phyloP scores from a whole-genome alignment of 1,140 invertebrate genomes.

The Drosophila prosaltans region DNA sequence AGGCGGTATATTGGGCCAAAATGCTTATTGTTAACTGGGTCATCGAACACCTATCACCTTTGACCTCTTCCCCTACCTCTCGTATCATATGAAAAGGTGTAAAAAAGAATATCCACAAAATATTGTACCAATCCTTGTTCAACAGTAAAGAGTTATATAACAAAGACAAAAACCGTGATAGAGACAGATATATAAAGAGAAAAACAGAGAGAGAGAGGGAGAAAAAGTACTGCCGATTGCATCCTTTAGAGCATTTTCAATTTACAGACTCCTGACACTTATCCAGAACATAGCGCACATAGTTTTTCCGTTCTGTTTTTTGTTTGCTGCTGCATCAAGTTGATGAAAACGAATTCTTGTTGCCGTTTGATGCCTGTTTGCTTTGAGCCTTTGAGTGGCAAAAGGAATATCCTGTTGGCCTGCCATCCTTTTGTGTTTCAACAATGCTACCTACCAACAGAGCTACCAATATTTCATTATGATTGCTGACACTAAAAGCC shows the following conservation, averaged over 20 bases:
- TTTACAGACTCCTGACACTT: constrained; percentile 60
- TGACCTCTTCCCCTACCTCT: constrained; percentile 6
- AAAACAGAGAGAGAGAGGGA: not conserved
- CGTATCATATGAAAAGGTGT: constrained; percentile 42
- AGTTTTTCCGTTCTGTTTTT: constrained; percentile 12
- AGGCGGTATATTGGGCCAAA: constrained; percentile 39
- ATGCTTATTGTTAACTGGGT: constrained; percentile 53
- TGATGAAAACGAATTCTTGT: constrained; percentile 58
- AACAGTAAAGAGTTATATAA: not conserved
- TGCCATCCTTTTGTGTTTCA: constrained; percentile 28
- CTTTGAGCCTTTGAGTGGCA: constrained; percentile 56
- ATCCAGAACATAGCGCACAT: constrained; percentile 47
- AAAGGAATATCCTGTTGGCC: constrained; percentile 52
- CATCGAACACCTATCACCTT: constrained; percentile 16
- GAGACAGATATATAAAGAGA: not conserved
- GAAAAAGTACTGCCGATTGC: constrained; percentile 44
- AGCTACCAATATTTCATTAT: constrained; percentile 71
- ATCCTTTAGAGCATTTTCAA: constrained; percentile 66
- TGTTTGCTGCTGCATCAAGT: constrained; percentile 35
- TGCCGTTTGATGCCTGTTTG: constrained; percentile 42
- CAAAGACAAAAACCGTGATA: not conserved
- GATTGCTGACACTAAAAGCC: constrained; percentile 70
- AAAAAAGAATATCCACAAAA: not conserved
- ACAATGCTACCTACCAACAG: constrained; percentile 19
- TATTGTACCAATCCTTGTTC: constrained; percentile 15